Evolutionary conservation across 2,113 vertebrate species (phyloP).

Genomic region (Platycercus adscitus): DNA sequence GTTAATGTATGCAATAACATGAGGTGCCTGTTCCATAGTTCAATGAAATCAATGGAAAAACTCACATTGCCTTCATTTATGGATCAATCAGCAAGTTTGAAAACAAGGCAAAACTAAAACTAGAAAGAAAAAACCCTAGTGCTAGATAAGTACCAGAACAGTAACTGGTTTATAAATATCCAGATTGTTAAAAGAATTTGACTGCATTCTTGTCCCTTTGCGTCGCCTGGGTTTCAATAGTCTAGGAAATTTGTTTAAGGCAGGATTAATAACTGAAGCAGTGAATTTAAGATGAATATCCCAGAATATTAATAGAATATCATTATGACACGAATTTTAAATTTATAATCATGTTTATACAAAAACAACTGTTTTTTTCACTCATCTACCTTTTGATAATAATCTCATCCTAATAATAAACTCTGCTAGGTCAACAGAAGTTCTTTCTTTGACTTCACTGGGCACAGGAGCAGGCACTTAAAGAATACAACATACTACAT

Average conservation of each 20-base stretch:
- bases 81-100: neutral
- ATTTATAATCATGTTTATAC: conserved; percentile 21
- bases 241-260: neutral
- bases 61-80: neutral
- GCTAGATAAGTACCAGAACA: neutral
- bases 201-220: neutral
- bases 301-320: neutral
- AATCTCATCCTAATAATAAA: neutral
- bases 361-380: neutral
- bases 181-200: neutral
- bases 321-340: neutral
- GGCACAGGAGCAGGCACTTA: neutral
- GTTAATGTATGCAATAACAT: neutral
- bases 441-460: neutral
- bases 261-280: conserved; percentile 19
- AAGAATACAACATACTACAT: neutral
- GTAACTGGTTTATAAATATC: neutral
- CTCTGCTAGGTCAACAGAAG: neutral
- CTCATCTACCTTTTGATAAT: neutral
- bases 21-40: neutral
- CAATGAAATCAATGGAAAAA: neutral
- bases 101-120: neutral
- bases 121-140: neutral
- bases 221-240: neutral
- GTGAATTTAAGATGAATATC: neutral